phyloP scores from a whole-genome alignment of 2,113 vertebrate species.

The Seriola aureovittata region DNA sequence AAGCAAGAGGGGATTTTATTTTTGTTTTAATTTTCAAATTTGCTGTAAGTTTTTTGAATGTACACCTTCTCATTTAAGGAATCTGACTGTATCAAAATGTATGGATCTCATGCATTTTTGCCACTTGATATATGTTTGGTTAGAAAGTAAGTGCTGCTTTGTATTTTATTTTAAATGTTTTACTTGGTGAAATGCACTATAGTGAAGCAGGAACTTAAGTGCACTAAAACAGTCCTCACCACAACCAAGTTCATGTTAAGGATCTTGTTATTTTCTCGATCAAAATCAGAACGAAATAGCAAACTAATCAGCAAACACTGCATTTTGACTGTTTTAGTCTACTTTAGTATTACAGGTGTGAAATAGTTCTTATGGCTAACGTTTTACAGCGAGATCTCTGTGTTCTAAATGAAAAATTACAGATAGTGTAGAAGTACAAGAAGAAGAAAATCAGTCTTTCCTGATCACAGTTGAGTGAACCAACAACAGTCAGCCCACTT shows the following conservation, averaged over 20 bases:
- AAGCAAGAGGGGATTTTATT: constrained; percentile 10
- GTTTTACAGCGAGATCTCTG: background rate
- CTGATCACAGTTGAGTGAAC: background rate
- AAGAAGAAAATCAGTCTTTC: background rate
- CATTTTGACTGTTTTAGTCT: background rate
- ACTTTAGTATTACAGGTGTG: background rate
- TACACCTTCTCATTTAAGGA: constrained; percentile 61
- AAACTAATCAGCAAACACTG: background rate
- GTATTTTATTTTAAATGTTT: constrained; percentile 48
- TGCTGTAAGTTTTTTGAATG: constrained; percentile 73
- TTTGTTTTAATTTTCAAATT: constrained; percentile 32
- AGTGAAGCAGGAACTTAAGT: constrained; percentile 84
- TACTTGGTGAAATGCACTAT: constrained; percentile 86
- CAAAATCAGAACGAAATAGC: background rate
- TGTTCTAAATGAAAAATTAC: background rate
- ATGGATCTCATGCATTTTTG: constrained; percentile 43
- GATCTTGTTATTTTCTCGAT: background rate
- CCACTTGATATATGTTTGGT: constrained; percentile 75
- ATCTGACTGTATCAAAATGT: constrained; percentile 34
- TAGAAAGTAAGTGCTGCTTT: constrained; percentile 89
- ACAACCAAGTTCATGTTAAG: background rate
- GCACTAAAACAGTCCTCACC: constrained; percentile 20
- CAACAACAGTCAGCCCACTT: background rate
- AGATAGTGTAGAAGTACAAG: constrained; percentile 7
- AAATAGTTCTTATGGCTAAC: background rate